Conservation (phyloP, 2,797 vertebrate species). For the Sebastes hubbsi region DNA sequence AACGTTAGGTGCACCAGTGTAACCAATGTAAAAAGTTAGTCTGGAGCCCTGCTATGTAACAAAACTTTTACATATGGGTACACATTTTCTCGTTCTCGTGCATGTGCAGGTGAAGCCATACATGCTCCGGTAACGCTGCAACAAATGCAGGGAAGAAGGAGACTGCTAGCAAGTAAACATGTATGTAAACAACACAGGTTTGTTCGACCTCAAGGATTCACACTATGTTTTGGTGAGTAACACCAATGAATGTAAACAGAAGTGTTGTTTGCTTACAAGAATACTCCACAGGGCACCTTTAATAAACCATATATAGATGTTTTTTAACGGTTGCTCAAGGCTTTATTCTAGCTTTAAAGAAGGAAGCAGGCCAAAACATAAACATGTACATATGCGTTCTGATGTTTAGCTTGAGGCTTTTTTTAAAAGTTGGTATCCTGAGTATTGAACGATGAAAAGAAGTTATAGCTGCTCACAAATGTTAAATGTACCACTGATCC, state of each 20-base stretch:
- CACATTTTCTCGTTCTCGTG: neutral
- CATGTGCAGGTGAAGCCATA: neutral
- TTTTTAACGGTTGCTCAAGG: neutral
- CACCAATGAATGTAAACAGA: slow-evolving; percentile 3
- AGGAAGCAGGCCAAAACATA: neutral
- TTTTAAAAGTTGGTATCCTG: neutral
- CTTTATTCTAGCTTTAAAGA: neutral
- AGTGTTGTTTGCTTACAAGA: neutral
- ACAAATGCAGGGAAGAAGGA: neutral
- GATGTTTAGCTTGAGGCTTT: neutral
- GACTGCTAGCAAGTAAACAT: neutral
- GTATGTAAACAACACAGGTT: neutral
- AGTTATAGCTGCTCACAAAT: neutral
- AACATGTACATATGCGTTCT: neutral
- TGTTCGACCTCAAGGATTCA: neutral
- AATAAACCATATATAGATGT: neutral
- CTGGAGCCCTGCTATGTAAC: neutral
- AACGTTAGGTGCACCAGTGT: too few relatives aligned
- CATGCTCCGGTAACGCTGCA: neutral
- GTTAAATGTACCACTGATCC: neutral
- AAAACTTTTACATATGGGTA: neutral
- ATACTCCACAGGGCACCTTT: slow-evolving; percentile 19
- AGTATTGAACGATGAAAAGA: neutral
- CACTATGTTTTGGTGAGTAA: neutral
- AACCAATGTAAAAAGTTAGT: too few relatives aligned